These are phyloP conservation scores for Betta splendens DNA, from an alignment of 2,797 vertebrate species.

Conservation along the genomic window DNA sequence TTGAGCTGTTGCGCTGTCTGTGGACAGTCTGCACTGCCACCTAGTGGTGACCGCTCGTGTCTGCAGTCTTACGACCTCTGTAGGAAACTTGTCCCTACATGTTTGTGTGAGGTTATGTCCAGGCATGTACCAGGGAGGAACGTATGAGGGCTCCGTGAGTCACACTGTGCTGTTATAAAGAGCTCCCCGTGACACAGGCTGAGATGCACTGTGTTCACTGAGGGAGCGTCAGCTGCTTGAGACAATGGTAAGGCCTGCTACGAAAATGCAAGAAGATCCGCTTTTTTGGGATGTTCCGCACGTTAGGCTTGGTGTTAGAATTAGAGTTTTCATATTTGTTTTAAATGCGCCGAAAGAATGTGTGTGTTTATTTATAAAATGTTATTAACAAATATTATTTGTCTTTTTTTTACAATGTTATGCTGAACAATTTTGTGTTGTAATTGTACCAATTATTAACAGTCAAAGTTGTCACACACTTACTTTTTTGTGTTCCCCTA, in stretches of 20 bases:
- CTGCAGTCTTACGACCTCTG: background rate
- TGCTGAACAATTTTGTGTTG: no score
- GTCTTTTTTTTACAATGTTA: no score
- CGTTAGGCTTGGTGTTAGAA: background rate
- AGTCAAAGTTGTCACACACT: no score
- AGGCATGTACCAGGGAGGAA: conserved; percentile 70
- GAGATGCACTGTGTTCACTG: conserved; percentile 6
- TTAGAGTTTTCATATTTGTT: no score
- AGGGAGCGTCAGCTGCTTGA: conserved; percentile 3
- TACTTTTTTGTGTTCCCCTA: no score
- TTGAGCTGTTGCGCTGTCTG: no score
- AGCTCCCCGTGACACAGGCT: conserved; percentile 11
- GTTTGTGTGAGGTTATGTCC: conserved; percentile 68
- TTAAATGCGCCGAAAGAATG: no score
- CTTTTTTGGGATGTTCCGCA: no score
- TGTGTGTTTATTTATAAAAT: no score
- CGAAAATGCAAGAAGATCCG: no score
- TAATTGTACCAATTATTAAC: no score
- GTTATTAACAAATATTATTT: no score
- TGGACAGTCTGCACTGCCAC: conserved; percentile 16
- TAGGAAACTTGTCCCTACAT: conserved; percentile 67
- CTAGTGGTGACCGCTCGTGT: conserved; percentile 25
- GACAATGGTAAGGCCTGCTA: conserved; percentile 58
- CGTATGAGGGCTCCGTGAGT: conserved; percentile 51
- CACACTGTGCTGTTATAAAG: conserved; percentile 56